These are phyloP conservation scores for Sardina pilchardus DNA, from an alignment of 2,113 vertebrate species.

Conservation along the genomic window DNA sequence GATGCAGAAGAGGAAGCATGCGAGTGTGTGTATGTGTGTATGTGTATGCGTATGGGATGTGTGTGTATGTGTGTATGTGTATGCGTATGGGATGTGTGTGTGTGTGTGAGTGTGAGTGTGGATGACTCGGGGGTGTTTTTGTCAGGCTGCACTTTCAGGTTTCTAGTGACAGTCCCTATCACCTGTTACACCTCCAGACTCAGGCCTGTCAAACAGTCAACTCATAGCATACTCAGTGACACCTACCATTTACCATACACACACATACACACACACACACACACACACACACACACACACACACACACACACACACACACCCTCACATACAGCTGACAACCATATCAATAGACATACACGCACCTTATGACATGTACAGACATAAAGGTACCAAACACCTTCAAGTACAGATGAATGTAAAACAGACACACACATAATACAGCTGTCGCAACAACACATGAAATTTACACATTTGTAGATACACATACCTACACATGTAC, in stretches of 20 bases:
- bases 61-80: neutral
- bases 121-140: neutral
- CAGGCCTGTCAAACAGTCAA: neutral
- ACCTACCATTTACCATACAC: neutral
- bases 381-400: constrained; percentile 50
- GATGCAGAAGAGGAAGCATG: neutral
- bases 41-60: neutral
- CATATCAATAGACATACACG: neutral
- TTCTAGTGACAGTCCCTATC: neutral
- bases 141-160: neutral
- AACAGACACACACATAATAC: neutral
- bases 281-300: constrained; percentile 13
- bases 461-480: neutral
- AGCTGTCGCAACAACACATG: too few species aligned
- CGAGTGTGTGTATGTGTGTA: too few species aligned
- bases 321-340: too few species aligned
- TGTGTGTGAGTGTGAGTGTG: neutral
- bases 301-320: neutral
- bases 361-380: neutral
- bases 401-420: constrained; percentile 61
- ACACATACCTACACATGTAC: constrained; percentile 32
- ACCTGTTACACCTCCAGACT: constrained; percentile 1
- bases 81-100: neutral
- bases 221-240: neutral
- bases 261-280: neutral